Base-by-base conservation (phyloP, 1,140 invertebrate genomes). In the Saxidomus purpurata region DNA sequence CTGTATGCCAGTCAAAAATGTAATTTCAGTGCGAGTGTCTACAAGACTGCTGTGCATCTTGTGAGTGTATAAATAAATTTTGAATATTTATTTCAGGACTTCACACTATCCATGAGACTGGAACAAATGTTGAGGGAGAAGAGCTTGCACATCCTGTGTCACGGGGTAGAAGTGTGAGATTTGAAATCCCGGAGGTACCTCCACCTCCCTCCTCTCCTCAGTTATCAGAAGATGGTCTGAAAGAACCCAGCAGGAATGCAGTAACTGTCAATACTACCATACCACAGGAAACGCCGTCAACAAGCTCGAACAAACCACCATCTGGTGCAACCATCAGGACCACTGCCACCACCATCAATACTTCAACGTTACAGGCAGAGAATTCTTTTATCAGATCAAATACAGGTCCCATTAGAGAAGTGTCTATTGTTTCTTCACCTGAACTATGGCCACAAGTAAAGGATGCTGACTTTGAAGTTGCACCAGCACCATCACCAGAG, bases 401-500 rank as follows among this genome's bases (percentile, higher is more conserved):
- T 47, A 43, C 82, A 38, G 67, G 43, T 3, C 89, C 40, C 22
- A 77, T 79, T 38, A 76, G 90, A 43, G 92, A 92, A 25, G 47
- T 85, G 6, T 89, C 90, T 36, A 19, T 85, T n/a, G 40, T 89
- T 17, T 90, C 91, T 0, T 90, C 92, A 15, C 92, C 93, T 28
- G 93, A 94, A 63, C 89, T 90, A 31, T 94, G 93, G 93, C 93
- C 93, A 17, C 84, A 91, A 47, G 91, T 94, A 15, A 93, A 92
- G 69, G 93, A 94, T 59, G 91, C 92, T 13, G 91, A 93, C 36
- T 93, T 55, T 79, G 91, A 93, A 67, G 67, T 59, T 0, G 90
- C 87, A 0, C 87, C 87, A n/a, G 77, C 79, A 17, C 77, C 89
- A 31, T 76, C 90, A 43, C 79, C 87, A 2, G 87, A 77, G 40